phyloP scores from a whole-genome alignment of 2,113 vertebrate species.

The Apistogramma diplotaenia region DNA sequence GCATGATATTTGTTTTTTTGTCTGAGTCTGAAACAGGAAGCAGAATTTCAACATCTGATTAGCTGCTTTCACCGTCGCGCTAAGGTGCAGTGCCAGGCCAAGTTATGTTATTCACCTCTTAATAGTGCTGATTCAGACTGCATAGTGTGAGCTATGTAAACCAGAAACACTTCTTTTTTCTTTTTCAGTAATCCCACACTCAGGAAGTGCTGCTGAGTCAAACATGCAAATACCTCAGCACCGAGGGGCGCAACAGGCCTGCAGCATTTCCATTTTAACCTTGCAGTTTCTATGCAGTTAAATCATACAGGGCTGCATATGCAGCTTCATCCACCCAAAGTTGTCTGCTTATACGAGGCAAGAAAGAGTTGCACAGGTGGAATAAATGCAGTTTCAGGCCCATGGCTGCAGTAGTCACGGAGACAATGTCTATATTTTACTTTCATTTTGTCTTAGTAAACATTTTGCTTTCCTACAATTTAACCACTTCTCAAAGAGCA shows the following conservation, averaged over 20 bases:
- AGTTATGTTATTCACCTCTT: neutral
- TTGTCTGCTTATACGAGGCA: neutral
- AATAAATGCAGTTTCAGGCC: slow-evolving; percentile 33
- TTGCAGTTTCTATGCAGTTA: slow-evolving; percentile 23
- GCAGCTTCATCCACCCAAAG: neutral
- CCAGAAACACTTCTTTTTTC: neutral
- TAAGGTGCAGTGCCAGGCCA: neutral
- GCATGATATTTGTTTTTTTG: neutral
- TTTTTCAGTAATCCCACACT: slow-evolving; percentile 6
- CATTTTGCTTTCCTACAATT: slow-evolving; percentile 11
- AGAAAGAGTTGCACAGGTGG: neutral
- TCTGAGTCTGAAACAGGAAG: neutral
- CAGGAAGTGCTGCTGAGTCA: neutral
- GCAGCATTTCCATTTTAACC: slow-evolving; percentile 57
- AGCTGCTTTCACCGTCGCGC: neutral
- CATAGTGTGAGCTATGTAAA: neutral
- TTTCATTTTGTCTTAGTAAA: slow-evolving; percentile 18
- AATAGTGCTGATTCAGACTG: neutral
- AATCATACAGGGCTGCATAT: slow-evolving; percentile 15
- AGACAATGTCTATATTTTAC: slow-evolving; percentile 24
- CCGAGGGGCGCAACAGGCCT: slow-evolving; percentile 7
- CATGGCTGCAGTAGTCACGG: no score
- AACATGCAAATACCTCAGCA: slow-evolving; percentile 10
- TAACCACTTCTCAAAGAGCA: slow-evolving; percentile 34
- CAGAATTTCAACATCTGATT: neutral